These are phyloP conservation scores for Orius insidiosus DNA, from an alignment of 1,140 invertebrate species.

Conservation along the genomic window DNA sequence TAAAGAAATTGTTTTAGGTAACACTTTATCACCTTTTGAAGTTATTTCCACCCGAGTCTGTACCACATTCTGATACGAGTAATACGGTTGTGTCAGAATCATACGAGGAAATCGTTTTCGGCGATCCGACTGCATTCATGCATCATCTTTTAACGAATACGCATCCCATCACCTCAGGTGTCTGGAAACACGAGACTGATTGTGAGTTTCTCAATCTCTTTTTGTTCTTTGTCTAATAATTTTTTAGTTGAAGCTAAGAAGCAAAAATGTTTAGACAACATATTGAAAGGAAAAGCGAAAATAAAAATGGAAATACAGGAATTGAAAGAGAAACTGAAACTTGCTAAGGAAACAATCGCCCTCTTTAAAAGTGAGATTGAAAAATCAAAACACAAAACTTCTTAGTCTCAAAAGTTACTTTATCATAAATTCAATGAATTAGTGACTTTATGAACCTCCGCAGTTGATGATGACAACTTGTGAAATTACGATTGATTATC, in stretches of 20 bases:
- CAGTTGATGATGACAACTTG: too few relatives aligned
- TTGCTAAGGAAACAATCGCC: conserved; percentile 75
- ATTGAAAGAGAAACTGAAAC: conserved; percentile 71
- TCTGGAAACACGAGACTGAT: conserved; percentile 77
- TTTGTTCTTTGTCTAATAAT: conserved; percentile 14
- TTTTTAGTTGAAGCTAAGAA: conserved; percentile 83
- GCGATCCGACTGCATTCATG: conserved; percentile 88
- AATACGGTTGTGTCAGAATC: conserved; percentile 82
- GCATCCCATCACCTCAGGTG: conserved; percentile 51
- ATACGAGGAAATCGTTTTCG: conserved; percentile 96
- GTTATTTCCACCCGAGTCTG: conserved; percentile 58
- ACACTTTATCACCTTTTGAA: conserved; percentile 93
- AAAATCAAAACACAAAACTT: conserved; percentile 29
- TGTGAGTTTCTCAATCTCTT: conserved; percentile 44
- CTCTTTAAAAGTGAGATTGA: conserved; percentile 75
- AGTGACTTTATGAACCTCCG: too few relatives aligned
- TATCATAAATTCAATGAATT: too few relatives aligned
- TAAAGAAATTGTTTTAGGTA: conserved; percentile 48
- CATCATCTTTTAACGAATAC: conserved; percentile 66
- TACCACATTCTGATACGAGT: conserved; percentile 40
- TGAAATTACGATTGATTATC: too few relatives aligned
- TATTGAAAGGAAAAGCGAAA: conserved; percentile 65
- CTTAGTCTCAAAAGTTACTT: too few relatives aligned
- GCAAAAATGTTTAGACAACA: conserved; percentile 56
- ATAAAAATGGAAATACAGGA: conserved; percentile 68